phyloP scores from a whole-genome alignment of 2,113 vertebrate species.

The Nycticebus coucang region DNA sequence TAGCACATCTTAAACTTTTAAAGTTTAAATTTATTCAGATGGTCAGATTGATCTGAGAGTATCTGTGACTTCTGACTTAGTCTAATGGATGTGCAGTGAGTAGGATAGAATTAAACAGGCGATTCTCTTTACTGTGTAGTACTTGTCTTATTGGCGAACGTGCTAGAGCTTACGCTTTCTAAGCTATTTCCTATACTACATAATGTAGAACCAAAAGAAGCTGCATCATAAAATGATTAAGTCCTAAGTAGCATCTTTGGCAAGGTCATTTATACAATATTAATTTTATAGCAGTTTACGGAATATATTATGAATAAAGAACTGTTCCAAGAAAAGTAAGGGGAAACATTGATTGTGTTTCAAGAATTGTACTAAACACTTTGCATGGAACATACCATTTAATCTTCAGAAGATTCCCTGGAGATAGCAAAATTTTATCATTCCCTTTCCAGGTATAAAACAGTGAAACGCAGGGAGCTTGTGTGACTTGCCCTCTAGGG shows the following conservation, averaged over 20 bases:
- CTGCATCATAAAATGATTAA: not conserved
- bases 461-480: not conserved
- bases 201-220: not conserved
- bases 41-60: not conserved
- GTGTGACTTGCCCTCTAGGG: not conserved
- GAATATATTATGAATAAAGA: not conserved
- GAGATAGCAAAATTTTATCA: not conserved
- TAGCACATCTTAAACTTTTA: not conserved
- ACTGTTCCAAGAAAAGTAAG: not conserved
- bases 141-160: not conserved
- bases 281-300: slow-evolving; percentile 24
- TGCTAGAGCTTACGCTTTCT: not conserved
- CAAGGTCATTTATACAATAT: slow-evolving; percentile 6
- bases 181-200: not conserved
- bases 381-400: not conserved
- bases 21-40: not conserved
- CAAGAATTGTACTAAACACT: not conserved
- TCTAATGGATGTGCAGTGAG: not conserved
- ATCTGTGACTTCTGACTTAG: not conserved
- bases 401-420: not conserved
- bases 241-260: not conserved
- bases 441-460: not conserved
- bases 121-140: not conserved
- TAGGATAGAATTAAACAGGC: not conserved
- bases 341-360: not conserved